Conservation (phyloP, 1,140 invertebrate genomes). For the Proctacanthus coquilletti region DNA sequence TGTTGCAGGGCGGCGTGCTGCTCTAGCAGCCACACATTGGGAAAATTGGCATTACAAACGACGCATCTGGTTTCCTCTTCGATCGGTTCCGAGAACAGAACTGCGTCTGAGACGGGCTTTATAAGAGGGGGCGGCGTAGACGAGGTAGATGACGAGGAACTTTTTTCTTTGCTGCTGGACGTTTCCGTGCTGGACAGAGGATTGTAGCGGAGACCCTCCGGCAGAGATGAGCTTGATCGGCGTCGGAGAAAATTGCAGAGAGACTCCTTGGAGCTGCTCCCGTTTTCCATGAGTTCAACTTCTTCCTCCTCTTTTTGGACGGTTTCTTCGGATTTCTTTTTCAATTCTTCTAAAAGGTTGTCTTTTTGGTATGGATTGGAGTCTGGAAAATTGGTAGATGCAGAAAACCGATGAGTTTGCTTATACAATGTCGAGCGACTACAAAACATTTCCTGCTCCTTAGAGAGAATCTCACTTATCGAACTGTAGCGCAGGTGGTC, state of each 20-base stretch:
- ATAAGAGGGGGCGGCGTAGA: conserved; percentile 21
- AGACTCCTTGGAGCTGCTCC: not conserved
- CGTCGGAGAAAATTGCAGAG: conserved; percentile 13
- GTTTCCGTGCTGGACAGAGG: conserved; percentile 15
- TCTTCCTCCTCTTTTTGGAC: conserved; percentile 6
- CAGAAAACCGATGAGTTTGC: conserved; percentile 15
- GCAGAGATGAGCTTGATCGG: conserved; percentile 6
- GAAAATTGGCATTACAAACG: conserved; percentile 66
- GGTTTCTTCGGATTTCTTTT: conserved; percentile 11
- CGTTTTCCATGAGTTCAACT: conserved; percentile 2
- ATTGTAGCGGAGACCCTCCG: conserved; percentile 10
- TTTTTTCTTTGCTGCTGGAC: conserved; percentile 27
- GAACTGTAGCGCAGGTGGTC: conserved; percentile 25
- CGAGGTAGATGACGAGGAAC: conserved; percentile 29
- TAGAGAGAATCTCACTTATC: conserved; percentile 21
- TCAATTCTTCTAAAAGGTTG: conserved; percentile 10
- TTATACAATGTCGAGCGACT: conserved; percentile 7
- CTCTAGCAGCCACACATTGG: conserved; percentile 64
- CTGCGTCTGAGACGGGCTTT: not conserved
- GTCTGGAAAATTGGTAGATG: not conserved
- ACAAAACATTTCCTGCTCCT: conserved; percentile 10
- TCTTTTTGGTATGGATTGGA: conserved; percentile 20
- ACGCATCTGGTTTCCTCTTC: conserved; percentile 39
- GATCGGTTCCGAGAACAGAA: conserved; percentile 26
- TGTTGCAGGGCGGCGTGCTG: conserved; percentile 66